Percentiles rank a stretch among this genome's conserved stretches.
phyloP scores from a whole-genome alignment of 1,140 invertebrate genomes.

The Nylanderia fulva region DNA sequence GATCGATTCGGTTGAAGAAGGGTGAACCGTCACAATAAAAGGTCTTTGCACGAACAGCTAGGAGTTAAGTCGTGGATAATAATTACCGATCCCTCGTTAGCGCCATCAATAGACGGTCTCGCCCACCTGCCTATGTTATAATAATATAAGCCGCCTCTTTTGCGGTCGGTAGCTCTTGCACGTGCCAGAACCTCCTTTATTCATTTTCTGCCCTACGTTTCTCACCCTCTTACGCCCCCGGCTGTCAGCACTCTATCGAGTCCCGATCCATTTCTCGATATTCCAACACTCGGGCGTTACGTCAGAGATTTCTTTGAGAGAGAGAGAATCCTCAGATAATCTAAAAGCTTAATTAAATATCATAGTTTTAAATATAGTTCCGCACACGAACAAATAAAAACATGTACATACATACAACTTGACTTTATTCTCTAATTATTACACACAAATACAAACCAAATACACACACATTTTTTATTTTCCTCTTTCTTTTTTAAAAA shows the following conservation, averaged over 20 bases:
- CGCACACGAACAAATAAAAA: background rate
- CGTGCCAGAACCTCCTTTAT: constrained; percentile 77
- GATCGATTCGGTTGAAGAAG: constrained; percentile 58
- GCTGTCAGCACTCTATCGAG: constrained; percentile 49
- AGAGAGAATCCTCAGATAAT: background rate
- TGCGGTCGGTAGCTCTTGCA: constrained; percentile 79
- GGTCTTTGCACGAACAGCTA: constrained; percentile 76
- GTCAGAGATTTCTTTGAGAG: background rate
- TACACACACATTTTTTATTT: background rate
- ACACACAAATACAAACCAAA: no score
- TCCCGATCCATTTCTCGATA: constrained; percentile 27
- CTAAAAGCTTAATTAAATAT: constrained; percentile 14
- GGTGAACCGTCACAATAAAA: constrained; percentile 69
- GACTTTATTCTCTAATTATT: background rate
- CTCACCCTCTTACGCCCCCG: constrained; percentile 61
- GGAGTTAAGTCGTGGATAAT: constrained; percentile 79
- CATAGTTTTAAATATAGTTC: background rate
- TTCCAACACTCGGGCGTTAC: background rate
- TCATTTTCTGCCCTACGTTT: constrained; percentile 72
- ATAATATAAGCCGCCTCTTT: constrained; percentile 81
- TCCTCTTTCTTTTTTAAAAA: background rate
- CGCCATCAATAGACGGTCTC: constrained; percentile 72
- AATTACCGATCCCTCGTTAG: constrained; percentile 80
- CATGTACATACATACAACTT: background rate
- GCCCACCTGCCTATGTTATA: constrained; percentile 81